Base-by-base conservation (phyloP, 2,113 vertebrate genomes). In the Neodontobutis hainanensis region DNA sequence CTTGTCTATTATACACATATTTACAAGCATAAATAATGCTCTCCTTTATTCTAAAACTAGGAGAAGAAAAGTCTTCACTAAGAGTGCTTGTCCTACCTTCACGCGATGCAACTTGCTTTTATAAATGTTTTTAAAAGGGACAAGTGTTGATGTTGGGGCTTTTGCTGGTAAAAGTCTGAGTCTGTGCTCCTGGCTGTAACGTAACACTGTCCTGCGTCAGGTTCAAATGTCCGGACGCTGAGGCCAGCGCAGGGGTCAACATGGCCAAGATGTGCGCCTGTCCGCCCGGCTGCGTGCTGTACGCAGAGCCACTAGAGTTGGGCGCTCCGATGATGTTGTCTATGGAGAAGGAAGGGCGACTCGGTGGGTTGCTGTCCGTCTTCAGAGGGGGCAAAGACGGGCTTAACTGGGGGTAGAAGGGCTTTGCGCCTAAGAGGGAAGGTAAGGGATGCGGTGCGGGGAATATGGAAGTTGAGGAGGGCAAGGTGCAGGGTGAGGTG, bases 341-440 rank as follows among this genome's bases (percentile, higher is more conserved):
- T 92, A 99, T 97, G 61, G 96, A 98, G 89, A 99, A 99, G 1
- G 97, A 98, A 65, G 97, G 95, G 71, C 96, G 92, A 60, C 84
- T 91, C 47, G 92, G 90, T 7, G 91, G 70, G 70, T 87, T 92
- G 53, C 91, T 84, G 94, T 97, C 96, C 66, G 95, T 90, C 91
- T 98, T 97, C 51, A 97, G 93, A 43, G 93, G 92, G 56, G 94
- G 92, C 57, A 96, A 90, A 49, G 93, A 92, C 14, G 92, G 91
- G 82, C 94, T 93, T 5, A 93, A 84, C 10, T 92, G 90, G 0
- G 93, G 89, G 19, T 92, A 94, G 80, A 94, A 94, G 27, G 92
- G 88, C 79, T 94, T 94, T 68, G 94, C 87, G 50, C 94, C 93
- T 61, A 97, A 78, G 65, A 97, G 95, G 12, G 94, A 90, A 19